These are phyloP conservation scores for Penaeus japonicus DNA, from an alignment of 1,140 invertebrate genomes.

Conservation along the genomic window DNA sequence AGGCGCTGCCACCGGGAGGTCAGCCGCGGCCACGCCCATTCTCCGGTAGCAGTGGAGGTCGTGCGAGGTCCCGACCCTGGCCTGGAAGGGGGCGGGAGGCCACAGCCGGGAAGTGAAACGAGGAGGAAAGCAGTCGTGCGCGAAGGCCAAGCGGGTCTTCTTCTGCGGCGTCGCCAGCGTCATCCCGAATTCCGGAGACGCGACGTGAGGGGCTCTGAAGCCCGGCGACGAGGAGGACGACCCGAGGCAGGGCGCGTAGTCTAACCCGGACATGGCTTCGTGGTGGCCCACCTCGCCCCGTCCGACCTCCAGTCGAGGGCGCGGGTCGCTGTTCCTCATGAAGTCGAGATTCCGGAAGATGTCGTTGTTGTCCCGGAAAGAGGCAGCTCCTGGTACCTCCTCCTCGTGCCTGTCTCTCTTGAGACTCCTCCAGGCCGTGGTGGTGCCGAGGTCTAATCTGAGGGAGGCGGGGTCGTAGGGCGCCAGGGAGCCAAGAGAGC, in stretches of 20 bases:
- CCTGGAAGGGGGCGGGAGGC: neutral
- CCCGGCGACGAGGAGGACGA: too few species aligned
- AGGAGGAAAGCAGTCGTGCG: neutral
- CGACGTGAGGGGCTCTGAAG: too few species aligned
- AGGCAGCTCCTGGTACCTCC: neutral
- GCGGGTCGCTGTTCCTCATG: neutral
- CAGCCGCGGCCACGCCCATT: neutral
- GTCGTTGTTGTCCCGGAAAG: neutral
- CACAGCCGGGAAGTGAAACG: slow-evolving; percentile 1
- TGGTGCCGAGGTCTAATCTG: neutral
- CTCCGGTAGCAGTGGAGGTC: slow-evolving; percentile 20
- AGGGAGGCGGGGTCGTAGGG: neutral
- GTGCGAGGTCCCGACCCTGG: neutral
- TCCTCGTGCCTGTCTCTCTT: slow-evolving; percentile 27
- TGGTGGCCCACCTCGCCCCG: neutral
- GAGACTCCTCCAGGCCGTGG: slow-evolving; percentile 4
- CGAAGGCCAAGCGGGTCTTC: too few species aligned
- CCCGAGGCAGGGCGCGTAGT: neutral
- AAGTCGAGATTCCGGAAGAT: slow-evolving; percentile 24
- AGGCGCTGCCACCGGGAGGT: slow-evolving; percentile 4
- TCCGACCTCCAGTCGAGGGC: neutral
- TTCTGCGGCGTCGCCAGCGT: too few species aligned
- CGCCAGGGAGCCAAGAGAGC: neutral
- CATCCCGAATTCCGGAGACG: too few species aligned
- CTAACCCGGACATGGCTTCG: neutral